Evolutionary conservation across 1,140 invertebrate species (phyloP).

Genomic region (Hyles euphorbiae): DNA sequence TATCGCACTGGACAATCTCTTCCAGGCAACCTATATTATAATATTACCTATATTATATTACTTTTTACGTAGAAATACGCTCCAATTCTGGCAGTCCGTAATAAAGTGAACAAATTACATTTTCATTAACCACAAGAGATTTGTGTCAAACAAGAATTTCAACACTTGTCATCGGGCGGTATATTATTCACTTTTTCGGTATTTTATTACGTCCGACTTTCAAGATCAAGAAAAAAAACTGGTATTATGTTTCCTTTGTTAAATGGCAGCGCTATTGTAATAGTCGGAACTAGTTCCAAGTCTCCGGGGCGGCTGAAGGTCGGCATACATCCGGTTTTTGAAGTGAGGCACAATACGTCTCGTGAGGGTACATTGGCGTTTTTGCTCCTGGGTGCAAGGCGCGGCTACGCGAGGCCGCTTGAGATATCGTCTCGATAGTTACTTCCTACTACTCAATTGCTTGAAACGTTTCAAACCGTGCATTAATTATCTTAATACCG

Average conservation of each 20-base stretch:
- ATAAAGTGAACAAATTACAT: no score
- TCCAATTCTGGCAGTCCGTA: no score
- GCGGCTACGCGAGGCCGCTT: slow-evolving; percentile 20
- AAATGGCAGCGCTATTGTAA: slow-evolving; percentile 20
- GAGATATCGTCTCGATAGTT: slow-evolving; percentile 19
- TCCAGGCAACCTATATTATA: no score
- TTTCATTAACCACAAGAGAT: no score
- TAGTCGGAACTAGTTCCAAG: slow-evolving; percentile 33
- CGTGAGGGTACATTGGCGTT: slow-evolving; percentile 21
- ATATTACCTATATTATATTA: no score
- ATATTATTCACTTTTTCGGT: no score
- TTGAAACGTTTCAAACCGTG: background rate
- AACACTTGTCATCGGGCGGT: no score
- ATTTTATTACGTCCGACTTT: background rate
- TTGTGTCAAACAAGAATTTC: no score
- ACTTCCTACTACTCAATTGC: slow-evolving; percentile 22
- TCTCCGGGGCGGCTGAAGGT: slow-evolving; percentile 29
- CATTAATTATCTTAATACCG: background rate
- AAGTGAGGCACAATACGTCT: slow-evolving; percentile 23
- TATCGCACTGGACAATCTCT: no score
- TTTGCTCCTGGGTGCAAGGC: slow-evolving; percentile 19
- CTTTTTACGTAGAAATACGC: no score
- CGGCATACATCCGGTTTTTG: slow-evolving; percentile 24
- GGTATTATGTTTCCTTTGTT: slow-evolving; percentile 9
- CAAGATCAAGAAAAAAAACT: background rate